phyloP scores from a whole-genome alignment of 2,113 vertebrate species.

The Atractosteus spatula region DNA sequence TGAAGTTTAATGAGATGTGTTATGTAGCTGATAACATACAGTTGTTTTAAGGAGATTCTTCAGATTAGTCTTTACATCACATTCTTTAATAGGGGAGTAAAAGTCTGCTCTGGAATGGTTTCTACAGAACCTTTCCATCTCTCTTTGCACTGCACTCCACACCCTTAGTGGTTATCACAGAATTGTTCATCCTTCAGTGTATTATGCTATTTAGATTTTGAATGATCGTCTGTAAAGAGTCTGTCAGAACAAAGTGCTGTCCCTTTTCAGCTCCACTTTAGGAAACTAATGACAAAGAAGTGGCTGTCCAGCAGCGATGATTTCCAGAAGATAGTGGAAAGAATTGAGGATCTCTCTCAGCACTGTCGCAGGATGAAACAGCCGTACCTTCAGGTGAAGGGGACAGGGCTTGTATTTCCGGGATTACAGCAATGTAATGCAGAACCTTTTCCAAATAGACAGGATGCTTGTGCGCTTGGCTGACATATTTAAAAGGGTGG shows the following conservation, averaged over 20 bases:
- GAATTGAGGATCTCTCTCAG: conserved; percentile 29
- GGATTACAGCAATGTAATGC: no score
- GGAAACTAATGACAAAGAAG: conserved; percentile 63
- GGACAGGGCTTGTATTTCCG: not conserved
- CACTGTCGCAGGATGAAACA: conserved; percentile 47
- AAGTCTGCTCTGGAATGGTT: no score
- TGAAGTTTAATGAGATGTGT: not conserved
- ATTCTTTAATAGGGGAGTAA: not conserved
- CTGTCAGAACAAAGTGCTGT: not conserved
- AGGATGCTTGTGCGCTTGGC: no score
- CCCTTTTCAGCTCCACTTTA: conserved; percentile 46
- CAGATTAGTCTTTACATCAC: not conserved
- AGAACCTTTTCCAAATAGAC: no score
- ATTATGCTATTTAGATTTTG: no score
- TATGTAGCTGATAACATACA: not conserved
- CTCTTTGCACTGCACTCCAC: no score
- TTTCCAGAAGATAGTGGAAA: conserved; percentile 43
- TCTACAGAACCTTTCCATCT: no score
- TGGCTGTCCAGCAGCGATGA: conserved; percentile 59
- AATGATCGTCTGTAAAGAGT: no score
- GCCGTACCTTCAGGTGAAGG: conserved; percentile 45
- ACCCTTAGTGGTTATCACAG: no score
- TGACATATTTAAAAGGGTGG: no score
- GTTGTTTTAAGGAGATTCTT: no score
- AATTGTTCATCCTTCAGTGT: no score